Evolutionary conservation across 1,140 invertebrate genomes (phyloP), one percentile per base, ranked within the genome.

Genomic region (Cydia splendana): DNA sequence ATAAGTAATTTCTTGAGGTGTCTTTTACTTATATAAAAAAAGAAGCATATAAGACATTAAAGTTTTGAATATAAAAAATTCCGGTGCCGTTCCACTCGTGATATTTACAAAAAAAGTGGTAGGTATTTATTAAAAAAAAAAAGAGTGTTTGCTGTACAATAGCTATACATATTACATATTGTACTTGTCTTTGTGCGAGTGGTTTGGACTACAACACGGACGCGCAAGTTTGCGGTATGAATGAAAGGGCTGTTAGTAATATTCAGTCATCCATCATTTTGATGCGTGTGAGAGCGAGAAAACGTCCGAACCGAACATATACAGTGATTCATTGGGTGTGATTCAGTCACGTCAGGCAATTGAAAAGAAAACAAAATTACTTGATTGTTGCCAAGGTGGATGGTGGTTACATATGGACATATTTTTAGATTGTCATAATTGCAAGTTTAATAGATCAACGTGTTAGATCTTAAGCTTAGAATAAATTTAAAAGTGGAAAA

Each of bases 261-360:
- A 71, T 20, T 71, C 67, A 45, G 67, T 42, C 15, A 38, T 71
- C 38, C 34, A 30, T 38, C 18, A 42, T 71, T 71, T 67, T 71
- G 12, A 20, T 71, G 20, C 30, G 67, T 71, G 57, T 71, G 67
- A 71, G 67, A 34, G 67, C 28, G n/a, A 71, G 67, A 71, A 42
- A 34, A 71, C 67, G 67, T 71, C 34, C 34, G 34, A 45, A 18
- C 34, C 34, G 34, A 45, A 18, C 67, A 51, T 75, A 75, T 24
- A 24, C 7, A 24, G 18, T n/a, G n/a, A n/a, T n/a, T n/a, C n/a
- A n/a, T 24, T 24, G 9, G n/a, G 13, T 15, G 12, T 48, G 0
- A 53, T 53, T 53, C 51, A 0, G 15, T 53, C 15, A 53, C 51
- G 12, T 13, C 4, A 53, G 15, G 51, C 2, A 6, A 53, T 7